Percentiles rank a stretch among this genome's conserved stretches.
phyloP scores from a whole-genome alignment of 2,113 vertebrate species.

The Mastomys coucha region DNA sequence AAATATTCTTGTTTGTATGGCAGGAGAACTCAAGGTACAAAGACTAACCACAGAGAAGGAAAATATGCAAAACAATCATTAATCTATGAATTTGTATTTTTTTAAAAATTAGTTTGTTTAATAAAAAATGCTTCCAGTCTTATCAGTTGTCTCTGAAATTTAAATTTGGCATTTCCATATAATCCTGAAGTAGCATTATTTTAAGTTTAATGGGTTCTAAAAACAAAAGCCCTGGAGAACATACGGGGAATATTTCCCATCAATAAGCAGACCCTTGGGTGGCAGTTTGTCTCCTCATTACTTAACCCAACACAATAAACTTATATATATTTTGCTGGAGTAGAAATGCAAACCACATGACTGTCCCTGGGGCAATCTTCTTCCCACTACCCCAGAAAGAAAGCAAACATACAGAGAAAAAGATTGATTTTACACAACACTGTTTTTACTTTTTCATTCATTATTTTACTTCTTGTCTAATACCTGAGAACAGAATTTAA shows the following conservation, averaged over 20 bases:
- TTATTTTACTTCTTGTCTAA: constrained; percentile 66
- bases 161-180: constrained; percentile 63
- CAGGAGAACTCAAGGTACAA: constrained; percentile 35
- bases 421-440: constrained; percentile 82
- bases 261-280: constrained; percentile 69
- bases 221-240: constrained; percentile 65
- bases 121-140: constrained; percentile 31
- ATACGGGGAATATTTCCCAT: constrained; percentile 37
- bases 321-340: constrained; percentile 64
- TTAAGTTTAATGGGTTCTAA: constrained; percentile 69
- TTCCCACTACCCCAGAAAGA: constrained; percentile 66
- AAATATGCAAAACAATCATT: constrained; percentile 49
- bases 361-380: constrained; percentile 67
- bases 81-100: constrained; percentile 14
- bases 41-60: background rate
- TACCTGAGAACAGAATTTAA: constrained; percentile 74
- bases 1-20: constrained; percentile 40
- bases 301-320: constrained; percentile 74
- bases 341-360: constrained; percentile 60
- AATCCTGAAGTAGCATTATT: constrained; percentile 67
- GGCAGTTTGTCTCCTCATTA: constrained; percentile 69
- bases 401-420: background rate
- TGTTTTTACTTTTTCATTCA: constrained; percentile 72
- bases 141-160: constrained; percentile 47
- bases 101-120: constrained; percentile 68